Evolutionary conservation across 2,113 vertebrate species (phyloP).

Genomic region (Eretmodus cyanostictus): DNA sequence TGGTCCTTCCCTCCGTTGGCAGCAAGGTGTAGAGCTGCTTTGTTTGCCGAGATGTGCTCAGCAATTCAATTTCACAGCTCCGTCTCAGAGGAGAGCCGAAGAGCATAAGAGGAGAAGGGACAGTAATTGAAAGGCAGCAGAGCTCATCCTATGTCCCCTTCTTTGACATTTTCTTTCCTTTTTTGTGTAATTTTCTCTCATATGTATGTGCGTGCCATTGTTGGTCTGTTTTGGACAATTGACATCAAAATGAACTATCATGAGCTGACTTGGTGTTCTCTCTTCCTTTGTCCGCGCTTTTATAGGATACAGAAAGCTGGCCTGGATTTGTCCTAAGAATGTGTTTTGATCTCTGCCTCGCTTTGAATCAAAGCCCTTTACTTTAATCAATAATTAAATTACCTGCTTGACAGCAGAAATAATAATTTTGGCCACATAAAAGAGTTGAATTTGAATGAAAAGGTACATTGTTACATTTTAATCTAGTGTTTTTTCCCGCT

Average conservation of each 20-base stretch:
- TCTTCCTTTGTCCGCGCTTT: neutral
- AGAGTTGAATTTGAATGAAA: neutral
- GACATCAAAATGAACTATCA: neutral
- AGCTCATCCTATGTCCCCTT: conserved; percentile 40
- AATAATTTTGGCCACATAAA: conserved; percentile 1
- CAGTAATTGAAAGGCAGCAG: conserved; percentile 60
- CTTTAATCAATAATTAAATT: conserved; percentile 10
- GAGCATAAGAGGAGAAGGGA: conserved; percentile 26
- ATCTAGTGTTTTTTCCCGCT: neutral
- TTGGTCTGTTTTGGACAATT: neutral
- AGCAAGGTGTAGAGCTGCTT: conserved; percentile 43
- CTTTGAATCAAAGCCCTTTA: conserved; percentile 20
- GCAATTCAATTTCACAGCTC: conserved; percentile 62
- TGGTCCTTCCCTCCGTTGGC: conserved; percentile 13
- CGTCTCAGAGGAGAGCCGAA: conserved; percentile 42
- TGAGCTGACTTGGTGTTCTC: neutral
- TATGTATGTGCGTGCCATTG: neutral
- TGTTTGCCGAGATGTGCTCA: conserved; percentile 57
- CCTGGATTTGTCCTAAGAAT: conserved; percentile 2
- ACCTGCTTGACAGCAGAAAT: neutral
- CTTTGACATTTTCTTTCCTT: neutral
- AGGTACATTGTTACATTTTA: neutral
- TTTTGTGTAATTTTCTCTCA: neutral
- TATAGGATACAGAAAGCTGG: neutral
- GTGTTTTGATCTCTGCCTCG: neutral